Conservation (phyloP, 2,888 invertebrate species). For the Drosophila multiciliata region DNA sequence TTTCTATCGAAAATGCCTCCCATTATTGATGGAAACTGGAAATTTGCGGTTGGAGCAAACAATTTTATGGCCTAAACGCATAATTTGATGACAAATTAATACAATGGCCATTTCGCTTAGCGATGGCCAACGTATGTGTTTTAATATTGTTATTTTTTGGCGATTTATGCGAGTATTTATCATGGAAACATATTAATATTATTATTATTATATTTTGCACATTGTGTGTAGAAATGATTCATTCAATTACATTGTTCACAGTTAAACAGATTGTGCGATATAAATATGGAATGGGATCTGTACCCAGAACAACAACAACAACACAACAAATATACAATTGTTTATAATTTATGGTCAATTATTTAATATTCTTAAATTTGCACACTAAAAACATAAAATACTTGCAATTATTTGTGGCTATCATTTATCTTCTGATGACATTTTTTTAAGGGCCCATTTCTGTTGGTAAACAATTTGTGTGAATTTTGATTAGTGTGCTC, state of each 20-base stretch:
- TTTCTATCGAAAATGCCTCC: background rate
- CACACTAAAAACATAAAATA: conserved; percentile 45
- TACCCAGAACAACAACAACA: conserved; percentile 30
- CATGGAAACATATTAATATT: conserved; percentile 72
- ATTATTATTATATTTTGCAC: conserved; percentile 68
- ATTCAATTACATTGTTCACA: conserved; percentile 71
- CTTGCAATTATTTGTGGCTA: background rate
- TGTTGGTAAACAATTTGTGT: background rate
- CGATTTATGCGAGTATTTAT: conserved; percentile 75
- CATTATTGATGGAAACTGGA: conserved; percentile 36
- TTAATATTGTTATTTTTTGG: conserved; percentile 2
- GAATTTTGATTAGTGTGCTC: background rate
- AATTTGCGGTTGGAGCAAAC: conserved; percentile 12
- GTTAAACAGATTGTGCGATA: conserved; percentile 54
- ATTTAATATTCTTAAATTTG: conserved; percentile 52
- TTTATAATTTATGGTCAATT: conserved; percentile 66
- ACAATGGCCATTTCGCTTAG: conserved; percentile 50
- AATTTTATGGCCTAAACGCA: conserved; percentile 59
- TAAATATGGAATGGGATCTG: conserved; percentile 51
- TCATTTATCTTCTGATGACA: conserved; percentile 22
- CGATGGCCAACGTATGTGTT: conserved; percentile 57
- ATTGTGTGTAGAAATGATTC: conserved; percentile 69
- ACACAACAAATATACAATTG: conserved; percentile 40
- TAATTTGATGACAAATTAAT: conserved; percentile 80
- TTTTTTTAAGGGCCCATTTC: conserved; percentile 9